phyloP scores from a whole-genome alignment of 1,140 invertebrate species.

The Brachionus manjavacas region DNA sequence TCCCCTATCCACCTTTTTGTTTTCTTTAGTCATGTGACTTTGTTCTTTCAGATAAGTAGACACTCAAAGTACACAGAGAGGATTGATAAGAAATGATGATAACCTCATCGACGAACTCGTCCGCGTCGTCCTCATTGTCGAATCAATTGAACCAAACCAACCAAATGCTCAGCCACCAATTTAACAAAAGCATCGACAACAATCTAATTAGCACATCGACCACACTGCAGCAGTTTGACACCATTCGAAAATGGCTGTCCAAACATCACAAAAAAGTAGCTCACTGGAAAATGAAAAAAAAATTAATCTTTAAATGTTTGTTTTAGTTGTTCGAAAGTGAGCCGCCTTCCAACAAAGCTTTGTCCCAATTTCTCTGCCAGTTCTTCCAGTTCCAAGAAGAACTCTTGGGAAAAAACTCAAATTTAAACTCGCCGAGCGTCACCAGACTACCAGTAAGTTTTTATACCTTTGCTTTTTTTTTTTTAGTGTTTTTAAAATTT shows the following conservation, averaged over 20 bases:
- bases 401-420: slow-evolving; percentile 3
- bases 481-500: too few species aligned
- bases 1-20: neutral
- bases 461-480: neutral
- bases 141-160: slow-evolving; percentile 2
- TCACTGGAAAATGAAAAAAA: neutral
- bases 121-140: neutral
- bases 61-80: neutral
- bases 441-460: slow-evolving; percentile 10
- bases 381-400: slow-evolving; percentile 39
- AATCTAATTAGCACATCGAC: slow-evolving; percentile 23
- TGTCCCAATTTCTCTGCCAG: slow-evolving; percentile 21
- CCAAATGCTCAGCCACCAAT: neutral
- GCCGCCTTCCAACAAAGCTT: slow-evolving; percentile 19
- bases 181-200: neutral
- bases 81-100: slow-evolving; percentile 19
- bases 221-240: slow-evolving; percentile 11
- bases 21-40: neutral
- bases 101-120: neutral
- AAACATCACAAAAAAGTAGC: slow-evolving; percentile 29
- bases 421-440: neutral
- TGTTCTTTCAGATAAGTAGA: neutral
- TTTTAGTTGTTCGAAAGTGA: slow-evolving; percentile 30
- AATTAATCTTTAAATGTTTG: neutral
- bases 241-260: slow-evolving; percentile 30